Conservation (phyloP, 2,888 invertebrate species). For the Lampropteryx suffumata region DNA sequence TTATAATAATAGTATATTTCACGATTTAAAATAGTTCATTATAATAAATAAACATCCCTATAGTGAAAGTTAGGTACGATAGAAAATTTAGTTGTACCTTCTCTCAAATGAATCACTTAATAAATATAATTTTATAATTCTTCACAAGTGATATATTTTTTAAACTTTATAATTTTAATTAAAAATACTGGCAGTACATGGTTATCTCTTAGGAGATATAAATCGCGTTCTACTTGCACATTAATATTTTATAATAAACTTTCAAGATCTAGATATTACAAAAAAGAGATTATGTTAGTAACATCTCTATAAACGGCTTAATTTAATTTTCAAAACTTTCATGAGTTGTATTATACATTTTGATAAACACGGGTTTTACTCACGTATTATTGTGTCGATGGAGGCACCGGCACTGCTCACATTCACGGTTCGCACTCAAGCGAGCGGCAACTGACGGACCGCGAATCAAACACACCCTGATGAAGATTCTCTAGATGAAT, state of each 20-base stretch:
- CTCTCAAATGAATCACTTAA: slow-evolving; percentile 2
- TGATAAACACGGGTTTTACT: no score
- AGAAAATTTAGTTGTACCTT: background rate
- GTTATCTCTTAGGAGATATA: slow-evolving; percentile 9
- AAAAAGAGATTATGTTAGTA: background rate
- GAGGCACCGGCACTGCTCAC: no score
- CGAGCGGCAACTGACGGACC: no score
- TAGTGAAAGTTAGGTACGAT: background rate
- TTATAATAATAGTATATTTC: background rate
- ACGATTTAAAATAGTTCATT: slow-evolving; percentile 5
- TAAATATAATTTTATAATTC: background rate
- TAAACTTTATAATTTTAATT: slow-evolving; percentile 16
- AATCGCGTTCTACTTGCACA: slow-evolving; percentile 16
- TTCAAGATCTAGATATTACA: slow-evolving; percentile 10
- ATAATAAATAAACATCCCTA: slow-evolving; percentile 1
- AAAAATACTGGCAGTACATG: slow-evolving; percentile 34
- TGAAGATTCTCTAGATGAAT: no score
- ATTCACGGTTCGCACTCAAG: no score
- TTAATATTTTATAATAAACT: slow-evolving; percentile 15
- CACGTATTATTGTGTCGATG: no score
- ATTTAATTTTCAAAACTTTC: no score
- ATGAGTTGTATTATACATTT: no score
- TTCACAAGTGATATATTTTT: slow-evolving; percentile 8
- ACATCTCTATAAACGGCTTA: slow-evolving; percentile 3
- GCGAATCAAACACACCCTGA: no score